Conservation (phyloP, 2,797 vertebrate species). For the Syncerus caffer region DNA sequence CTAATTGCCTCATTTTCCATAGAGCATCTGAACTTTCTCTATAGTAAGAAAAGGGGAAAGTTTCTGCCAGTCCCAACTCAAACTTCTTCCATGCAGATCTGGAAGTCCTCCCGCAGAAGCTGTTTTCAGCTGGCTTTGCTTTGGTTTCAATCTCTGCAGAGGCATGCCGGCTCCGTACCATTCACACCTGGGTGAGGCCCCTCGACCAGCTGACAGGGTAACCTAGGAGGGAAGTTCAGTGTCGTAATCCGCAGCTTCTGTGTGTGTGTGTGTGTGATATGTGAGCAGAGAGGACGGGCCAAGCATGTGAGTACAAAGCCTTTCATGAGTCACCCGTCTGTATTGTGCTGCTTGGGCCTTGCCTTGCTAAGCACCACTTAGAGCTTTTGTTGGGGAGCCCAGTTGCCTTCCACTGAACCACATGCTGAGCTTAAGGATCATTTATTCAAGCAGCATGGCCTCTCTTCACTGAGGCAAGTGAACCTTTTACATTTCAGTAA, state of each 20-base stretch:
- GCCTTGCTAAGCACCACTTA: background rate
- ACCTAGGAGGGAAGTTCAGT: background rate
- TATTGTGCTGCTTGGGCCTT: background rate
- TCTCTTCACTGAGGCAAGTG: background rate
- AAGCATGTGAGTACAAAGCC: too few species aligned
- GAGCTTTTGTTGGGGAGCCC: background rate
- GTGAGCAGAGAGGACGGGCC: background rate
- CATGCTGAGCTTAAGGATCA: fast-evolving
- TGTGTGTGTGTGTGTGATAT: background rate
- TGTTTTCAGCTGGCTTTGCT: background rate
- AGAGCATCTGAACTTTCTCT: background rate
- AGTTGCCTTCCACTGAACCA: background rate
- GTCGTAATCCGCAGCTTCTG: background rate
- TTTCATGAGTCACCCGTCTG: background rate
- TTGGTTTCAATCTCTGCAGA: background rate
- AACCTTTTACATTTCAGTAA: background rate
- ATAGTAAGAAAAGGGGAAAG: background rate
- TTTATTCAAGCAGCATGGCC: slow-evolving; percentile 16
- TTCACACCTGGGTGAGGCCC: background rate
- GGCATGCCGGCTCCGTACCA: background rate
- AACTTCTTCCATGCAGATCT: background rate
- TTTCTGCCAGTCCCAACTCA: background rate
- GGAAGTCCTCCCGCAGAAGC: background rate
- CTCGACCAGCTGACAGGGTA: background rate
- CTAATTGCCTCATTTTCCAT: background rate